Evolutionary conservation across 2,113 vertebrate genomes (phyloP).

Genomic region (Uria aalge): DNA sequence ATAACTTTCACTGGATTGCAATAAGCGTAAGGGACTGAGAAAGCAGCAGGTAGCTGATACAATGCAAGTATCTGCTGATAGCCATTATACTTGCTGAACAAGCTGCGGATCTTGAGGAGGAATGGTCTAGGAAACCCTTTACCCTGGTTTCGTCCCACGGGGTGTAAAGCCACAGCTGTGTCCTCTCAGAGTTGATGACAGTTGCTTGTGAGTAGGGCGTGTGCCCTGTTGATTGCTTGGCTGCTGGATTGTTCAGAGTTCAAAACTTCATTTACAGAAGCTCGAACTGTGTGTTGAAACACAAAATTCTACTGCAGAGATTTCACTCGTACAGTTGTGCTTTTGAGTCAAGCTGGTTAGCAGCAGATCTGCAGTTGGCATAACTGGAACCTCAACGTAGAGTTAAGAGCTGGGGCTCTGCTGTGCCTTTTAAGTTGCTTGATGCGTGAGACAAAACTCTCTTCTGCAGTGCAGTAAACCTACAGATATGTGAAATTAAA

Average conservation of each 20-base stretch:
- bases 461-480: not conserved
- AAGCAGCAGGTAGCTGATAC: not conserved
- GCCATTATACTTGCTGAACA: not conserved
- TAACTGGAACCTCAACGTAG: not conserved
- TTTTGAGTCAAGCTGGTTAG: not conserved
- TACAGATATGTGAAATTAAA: not conserved
- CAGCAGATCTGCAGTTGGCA: not conserved
- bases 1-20: not conserved
- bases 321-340: not conserved
- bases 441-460: not conserved
- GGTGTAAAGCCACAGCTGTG: not conserved
- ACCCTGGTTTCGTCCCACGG: not conserved
- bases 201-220: not conserved
- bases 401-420: not conserved
- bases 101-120: not conserved
- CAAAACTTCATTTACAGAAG: not conserved
- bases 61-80: not conserved
- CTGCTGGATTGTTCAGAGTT: not conserved
- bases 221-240: not conserved
- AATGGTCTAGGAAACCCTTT: not conserved
- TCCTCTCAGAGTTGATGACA: not conserved
- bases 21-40: not conserved
- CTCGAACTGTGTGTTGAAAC: not conserved
- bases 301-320: not conserved
- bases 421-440: not conserved